Evolutionary conservation across 2,113 vertebrate genomes (phyloP).

Genomic region (Macquaria ambigua): DNA sequence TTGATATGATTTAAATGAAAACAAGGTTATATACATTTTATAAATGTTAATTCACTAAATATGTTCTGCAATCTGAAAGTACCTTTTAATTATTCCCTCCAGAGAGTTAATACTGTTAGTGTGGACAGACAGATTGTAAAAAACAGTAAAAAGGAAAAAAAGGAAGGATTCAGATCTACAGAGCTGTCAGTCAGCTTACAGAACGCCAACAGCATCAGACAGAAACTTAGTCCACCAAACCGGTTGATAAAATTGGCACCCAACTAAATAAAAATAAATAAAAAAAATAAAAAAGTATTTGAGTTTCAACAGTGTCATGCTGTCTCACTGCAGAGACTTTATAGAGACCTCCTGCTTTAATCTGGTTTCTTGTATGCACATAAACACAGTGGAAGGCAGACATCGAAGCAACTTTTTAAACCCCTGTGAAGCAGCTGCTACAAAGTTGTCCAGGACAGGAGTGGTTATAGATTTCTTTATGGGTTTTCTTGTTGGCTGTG

Average conservation of each 20-base stretch:
- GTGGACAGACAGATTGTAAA: neutral
- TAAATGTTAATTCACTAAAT: neutral
- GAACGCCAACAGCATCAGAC: no score
- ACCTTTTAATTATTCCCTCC: neutral
- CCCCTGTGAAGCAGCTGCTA: neutral
- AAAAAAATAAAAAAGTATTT: no score
- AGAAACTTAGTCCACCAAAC: no score
- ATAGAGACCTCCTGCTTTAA: neutral
- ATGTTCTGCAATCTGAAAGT: neutral
- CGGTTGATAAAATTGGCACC: no score
- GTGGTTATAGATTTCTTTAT: slow-evolving; percentile 3
- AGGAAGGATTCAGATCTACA: neutral
- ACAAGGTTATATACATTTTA: neutral
- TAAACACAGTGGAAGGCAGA: neutral
- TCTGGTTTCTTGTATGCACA: neutral
- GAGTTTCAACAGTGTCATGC: neutral
- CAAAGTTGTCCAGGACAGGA: neutral
- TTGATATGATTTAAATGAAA: neutral
- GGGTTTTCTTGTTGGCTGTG: slow-evolving; percentile 32
- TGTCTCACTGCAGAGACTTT: neutral
- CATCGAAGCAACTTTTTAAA: neutral
- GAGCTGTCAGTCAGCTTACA: neutral
- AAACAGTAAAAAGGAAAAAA: neutral
- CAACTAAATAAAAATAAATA: no score
- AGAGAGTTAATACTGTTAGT: neutral